Conservation (phyloP, 2,113 vertebrate genomes). For the Fregata magnificens region DNA sequence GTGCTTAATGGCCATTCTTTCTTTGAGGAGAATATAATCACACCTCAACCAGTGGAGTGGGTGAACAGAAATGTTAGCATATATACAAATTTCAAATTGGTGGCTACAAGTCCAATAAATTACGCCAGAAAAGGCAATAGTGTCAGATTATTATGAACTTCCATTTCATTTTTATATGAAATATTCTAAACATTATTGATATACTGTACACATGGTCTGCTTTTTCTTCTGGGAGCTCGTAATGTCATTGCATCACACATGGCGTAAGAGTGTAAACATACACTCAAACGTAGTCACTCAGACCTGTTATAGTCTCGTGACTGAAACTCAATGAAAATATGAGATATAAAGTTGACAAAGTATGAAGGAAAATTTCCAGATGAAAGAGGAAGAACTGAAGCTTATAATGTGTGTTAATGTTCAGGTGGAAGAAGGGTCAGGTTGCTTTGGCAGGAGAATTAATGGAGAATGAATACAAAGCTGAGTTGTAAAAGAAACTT, state of each 20-base stretch:
- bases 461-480: neutral
- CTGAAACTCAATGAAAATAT: neutral
- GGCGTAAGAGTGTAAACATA: neutral
- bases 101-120: neutral
- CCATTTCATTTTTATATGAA: neutral
- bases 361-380: conserved; percentile 9
- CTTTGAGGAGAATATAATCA: neutral
- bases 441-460: conserved; percentile 32
- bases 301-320: neutral
- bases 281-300: neutral
- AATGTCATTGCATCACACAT: neutral
- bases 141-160: neutral
- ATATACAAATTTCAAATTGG: neutral
- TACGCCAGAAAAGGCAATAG: neutral
- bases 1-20: neutral
- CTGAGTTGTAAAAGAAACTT: neutral
- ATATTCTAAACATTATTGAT: neutral
- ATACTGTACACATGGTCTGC: neutral
- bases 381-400: neutral
- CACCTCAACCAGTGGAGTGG: neutral
- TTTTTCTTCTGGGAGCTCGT: neutral
- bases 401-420: neutral
- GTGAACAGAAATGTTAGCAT: neutral
- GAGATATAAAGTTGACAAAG: neutral
- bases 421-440: neutral